phyloP scores from a whole-genome alignment of 2,113 vertebrate genomes.

The Cromileptes altivelis region DNA sequence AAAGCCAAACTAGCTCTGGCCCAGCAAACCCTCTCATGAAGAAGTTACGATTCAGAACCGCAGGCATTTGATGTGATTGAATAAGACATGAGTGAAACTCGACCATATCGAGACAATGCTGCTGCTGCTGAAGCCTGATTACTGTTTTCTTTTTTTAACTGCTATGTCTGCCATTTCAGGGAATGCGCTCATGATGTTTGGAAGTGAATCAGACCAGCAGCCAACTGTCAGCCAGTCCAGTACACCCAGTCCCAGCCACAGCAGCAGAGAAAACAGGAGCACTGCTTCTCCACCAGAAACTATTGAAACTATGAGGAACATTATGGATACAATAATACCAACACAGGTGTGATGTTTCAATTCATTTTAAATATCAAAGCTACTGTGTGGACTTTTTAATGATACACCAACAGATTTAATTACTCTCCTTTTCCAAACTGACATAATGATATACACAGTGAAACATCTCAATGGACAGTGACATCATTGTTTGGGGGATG shows the following conservation, averaged over 20 bases:
- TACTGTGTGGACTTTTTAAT: neutral
- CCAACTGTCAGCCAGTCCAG: conserved; percentile 78
- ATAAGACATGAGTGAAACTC: conserved; percentile 25
- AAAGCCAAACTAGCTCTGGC: conserved; percentile 42
- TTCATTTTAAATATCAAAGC: neutral
- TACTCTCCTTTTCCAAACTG: too few species aligned
- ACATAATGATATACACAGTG: too few species aligned
- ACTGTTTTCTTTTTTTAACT: neutral
- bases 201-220: conserved; percentile 85
- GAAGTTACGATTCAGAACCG: conserved; percentile 37
- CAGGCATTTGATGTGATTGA: conserved; percentile 21
- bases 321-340: conserved; percentile 86
- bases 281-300: conserved; percentile 66
- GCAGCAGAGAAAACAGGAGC: conserved; percentile 65
- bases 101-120: neutral
- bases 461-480: too few species aligned
- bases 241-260: conserved; percentile 73
- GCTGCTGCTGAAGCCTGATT: conserved; percentile 1
- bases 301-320: conserved; percentile 80
- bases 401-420: too few species aligned
- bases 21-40: conserved; percentile 31
- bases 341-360: conserved; percentile 84
- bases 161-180: conserved; percentile 77
- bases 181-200: conserved; percentile 91
- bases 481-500: too few species aligned